Conservation (phyloP, 2,113 vertebrate genomes). For the Phrynocephalus versicolor region DNA sequence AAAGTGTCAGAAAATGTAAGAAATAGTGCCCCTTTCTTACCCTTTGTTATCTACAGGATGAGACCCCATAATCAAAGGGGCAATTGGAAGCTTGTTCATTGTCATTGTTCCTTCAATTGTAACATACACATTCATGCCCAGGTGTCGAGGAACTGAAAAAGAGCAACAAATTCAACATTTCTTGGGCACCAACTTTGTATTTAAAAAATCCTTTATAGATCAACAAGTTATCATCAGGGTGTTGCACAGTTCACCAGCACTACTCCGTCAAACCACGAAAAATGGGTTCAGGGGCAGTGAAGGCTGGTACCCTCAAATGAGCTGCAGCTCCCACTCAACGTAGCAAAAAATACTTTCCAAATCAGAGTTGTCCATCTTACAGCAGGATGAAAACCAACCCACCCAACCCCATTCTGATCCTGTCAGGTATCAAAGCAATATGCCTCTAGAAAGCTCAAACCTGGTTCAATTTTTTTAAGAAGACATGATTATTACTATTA, state of each 20-base stretch:
- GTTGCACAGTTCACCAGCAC: neutral
- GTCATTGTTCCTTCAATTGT: slow-evolving; percentile 91
- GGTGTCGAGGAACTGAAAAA: slow-evolving; percentile 84
- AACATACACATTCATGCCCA: slow-evolving; percentile 91
- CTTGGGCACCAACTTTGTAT: neutral
- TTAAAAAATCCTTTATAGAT: neutral
- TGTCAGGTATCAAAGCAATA: neutral
- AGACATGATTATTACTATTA: too few relatives aligned
- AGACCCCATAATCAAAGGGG: slow-evolving; percentile 94
- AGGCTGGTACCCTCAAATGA: neutral
- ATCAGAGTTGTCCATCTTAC: neutral
- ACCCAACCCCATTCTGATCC: neutral
- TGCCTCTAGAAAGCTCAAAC: neutral
- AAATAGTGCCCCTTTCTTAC: slow-evolving; percentile 65
- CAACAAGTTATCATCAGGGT: neutral
- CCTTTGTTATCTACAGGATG: slow-evolving; percentile 97
- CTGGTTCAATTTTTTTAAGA: neutral
- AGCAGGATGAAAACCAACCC: neutral
- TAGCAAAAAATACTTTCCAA: neutral
- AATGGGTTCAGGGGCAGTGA: neutral
- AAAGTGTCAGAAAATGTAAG: neutral
- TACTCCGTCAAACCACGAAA: neutral
- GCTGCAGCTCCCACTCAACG: neutral
- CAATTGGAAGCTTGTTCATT: slow-evolving; percentile 94
- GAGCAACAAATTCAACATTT: slow-evolving; percentile 18